These are phyloP conservation scores for Dynastes maya DNA, from an alignment of 2,888 invertebrate genomes.

Conservation along the genomic window DNA sequence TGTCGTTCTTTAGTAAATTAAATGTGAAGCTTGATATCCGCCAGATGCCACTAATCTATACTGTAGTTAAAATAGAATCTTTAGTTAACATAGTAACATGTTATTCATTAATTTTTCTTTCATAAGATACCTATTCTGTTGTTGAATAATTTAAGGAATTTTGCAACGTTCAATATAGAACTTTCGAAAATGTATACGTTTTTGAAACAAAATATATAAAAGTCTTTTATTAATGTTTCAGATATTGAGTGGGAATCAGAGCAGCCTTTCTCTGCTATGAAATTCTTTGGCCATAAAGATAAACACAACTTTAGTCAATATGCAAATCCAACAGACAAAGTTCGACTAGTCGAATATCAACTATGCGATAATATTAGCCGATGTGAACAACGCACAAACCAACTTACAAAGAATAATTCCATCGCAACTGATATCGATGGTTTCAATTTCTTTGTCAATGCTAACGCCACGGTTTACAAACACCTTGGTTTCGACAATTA, in stretches of 20 bases:
- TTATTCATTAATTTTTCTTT: too few species aligned
- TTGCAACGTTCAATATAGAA: too few species aligned
- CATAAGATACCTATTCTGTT: too few species aligned
- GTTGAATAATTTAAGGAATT: too few species aligned
- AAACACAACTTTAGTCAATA: not conserved
- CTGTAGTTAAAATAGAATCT: too few species aligned
- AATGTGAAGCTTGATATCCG: too few species aligned
- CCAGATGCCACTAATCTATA: too few species aligned
- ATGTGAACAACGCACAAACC: not conserved
- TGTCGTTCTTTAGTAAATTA: too few species aligned
- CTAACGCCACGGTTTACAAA: constrained; percentile 60
- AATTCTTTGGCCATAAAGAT: not conserved
- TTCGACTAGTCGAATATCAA: constrained; percentile 17
- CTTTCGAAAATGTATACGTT: too few species aligned
- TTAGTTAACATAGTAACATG: too few species aligned
- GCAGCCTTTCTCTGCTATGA: constrained; percentile 8
- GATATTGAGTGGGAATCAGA: constrained; percentile 31
- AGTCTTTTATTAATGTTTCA: constrained; percentile 2
- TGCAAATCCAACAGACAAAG: constrained; percentile 6
- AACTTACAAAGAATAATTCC: not conserved
- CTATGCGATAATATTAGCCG: constrained; percentile 16
- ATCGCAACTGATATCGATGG: not conserved
- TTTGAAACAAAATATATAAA: too few species aligned
- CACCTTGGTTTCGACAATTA: constrained; percentile 59
- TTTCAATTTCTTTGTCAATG: constrained; percentile 60